Evolutionary conservation across 2,113 vertebrate genomes (phyloP).

Genomic region (Scophthalmus maximus): DNA sequence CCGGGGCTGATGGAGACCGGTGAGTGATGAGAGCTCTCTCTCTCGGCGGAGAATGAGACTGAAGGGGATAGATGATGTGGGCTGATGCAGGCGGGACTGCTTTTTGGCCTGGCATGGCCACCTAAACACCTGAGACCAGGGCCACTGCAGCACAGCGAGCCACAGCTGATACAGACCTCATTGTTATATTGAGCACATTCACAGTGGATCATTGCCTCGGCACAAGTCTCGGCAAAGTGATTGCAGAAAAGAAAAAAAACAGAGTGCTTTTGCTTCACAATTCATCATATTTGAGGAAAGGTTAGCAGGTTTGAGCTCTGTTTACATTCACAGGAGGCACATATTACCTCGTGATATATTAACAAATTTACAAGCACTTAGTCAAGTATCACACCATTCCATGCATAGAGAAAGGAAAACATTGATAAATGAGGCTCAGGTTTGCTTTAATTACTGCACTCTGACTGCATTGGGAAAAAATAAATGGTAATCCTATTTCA

Average conservation of each 20-base stretch:
- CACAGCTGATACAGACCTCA: constrained; percentile 47
- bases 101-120: constrained; percentile 46
- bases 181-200: constrained; percentile 46
- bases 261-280: constrained; percentile 29
- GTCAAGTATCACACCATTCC: constrained; percentile 32
- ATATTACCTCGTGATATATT: constrained; percentile 57
- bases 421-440: constrained; percentile 55
- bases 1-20: constrained; percentile 62
- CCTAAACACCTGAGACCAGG: constrained; percentile 72
- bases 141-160: constrained; percentile 29
- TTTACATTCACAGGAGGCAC: constrained; percentile 39
- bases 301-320: constrained; percentile 25
- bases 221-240: constrained; percentile 26
- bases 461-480: constrained; percentile 41
- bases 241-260: neutral
- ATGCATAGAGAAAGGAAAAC: constrained; percentile 28
- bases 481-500: constrained; percentile 59
- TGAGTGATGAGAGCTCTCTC: constrained; percentile 72
- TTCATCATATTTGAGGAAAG: constrained; percentile 31
- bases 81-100: constrained; percentile 55
- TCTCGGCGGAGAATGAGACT: constrained; percentile 51
- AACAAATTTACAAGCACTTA: constrained; percentile 56
- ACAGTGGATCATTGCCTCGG: constrained; percentile 28
- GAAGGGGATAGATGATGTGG: constrained; percentile 67
- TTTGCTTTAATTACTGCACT: constrained; percentile 52